Conservation (phyloP, 2,113 vertebrate genomes). For the Elanoides forficatus region DNA sequence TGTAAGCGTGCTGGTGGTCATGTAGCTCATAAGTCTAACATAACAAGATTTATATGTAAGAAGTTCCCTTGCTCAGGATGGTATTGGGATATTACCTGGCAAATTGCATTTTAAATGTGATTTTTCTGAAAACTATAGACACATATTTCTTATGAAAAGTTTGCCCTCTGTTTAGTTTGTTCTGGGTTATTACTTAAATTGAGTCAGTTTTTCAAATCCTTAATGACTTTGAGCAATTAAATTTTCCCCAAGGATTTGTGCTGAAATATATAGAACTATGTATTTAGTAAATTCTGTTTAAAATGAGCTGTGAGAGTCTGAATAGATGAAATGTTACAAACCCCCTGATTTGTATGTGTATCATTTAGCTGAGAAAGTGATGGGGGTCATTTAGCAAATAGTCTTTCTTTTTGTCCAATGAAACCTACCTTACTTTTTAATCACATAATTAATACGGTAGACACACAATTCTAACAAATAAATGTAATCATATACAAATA, state of each 20-base stretch:
- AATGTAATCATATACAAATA: neutral
- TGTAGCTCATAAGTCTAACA: neutral
- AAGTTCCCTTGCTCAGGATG: neutral
- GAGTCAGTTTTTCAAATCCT: neutral
- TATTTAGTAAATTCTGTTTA: neutral
- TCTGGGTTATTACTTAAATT: neutral
- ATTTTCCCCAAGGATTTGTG: neutral
- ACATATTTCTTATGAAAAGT: neutral
- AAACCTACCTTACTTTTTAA: neutral
- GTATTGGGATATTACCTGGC: neutral
- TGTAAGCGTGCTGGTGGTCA: neutral
- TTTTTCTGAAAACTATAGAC: neutral
- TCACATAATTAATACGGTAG: neutral
- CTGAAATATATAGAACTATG: neutral
- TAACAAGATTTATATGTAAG: constrained; percentile 2
- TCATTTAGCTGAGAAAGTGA: neutral
- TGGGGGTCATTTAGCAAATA: neutral
- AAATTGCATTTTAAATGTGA: neutral
- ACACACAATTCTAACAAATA: neutral
- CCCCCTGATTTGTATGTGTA: neutral
- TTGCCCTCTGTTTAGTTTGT: neutral
- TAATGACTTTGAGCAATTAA: neutral
- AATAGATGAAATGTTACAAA: neutral
- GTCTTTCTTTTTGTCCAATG: neutral
- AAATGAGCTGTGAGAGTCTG: neutral